These are phyloP conservation scores for Neuroterus valhalla DNA, from an alignment of 1,140 invertebrate species.

Conservation along the genomic window DNA sequence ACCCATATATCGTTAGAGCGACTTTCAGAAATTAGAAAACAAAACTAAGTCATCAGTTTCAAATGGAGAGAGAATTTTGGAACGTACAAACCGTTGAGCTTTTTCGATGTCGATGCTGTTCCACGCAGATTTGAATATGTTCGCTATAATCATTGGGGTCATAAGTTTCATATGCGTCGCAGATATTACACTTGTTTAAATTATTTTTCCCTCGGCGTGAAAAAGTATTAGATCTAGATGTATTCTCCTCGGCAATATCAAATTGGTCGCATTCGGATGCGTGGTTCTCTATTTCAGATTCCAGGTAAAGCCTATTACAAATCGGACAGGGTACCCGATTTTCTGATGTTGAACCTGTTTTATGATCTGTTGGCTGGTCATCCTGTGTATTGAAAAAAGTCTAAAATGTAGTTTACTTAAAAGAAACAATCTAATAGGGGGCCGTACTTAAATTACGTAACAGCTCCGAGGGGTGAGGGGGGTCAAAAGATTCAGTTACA, in stretches of 20 bases:
- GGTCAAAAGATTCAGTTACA: no score
- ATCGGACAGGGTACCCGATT: slow-evolving; percentile 55
- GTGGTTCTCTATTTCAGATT: slow-evolving; percentile 55
- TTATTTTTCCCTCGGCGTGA: slow-evolving; percentile 33
- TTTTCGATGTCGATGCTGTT: slow-evolving; percentile 32
- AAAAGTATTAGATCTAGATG: slow-evolving; percentile 24
- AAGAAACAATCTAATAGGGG: no score
- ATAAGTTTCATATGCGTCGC: slow-evolving; percentile 46
- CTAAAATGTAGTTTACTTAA: no score
- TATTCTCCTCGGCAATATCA: slow-evolving; percentile 32
- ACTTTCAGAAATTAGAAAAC: no score
- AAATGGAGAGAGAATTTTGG: neutral
- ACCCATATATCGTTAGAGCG: no score
- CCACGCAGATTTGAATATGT: slow-evolving; percentile 49
- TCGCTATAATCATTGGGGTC: slow-evolving; percentile 46
- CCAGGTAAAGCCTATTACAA: slow-evolving; percentile 54
- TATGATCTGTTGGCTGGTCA: neutral
- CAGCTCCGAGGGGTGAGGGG: no score
- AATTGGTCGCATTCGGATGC: slow-evolving; percentile 59
- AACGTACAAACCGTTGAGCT: slow-evolving; percentile 19
- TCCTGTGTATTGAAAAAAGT: neutral
- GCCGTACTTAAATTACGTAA: no score
- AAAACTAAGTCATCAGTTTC: no score
- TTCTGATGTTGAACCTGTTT: neutral
- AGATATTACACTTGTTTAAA: slow-evolving; percentile 47